These are phyloP conservation scores for Schizaphis graminum DNA, from an alignment of 2,888 invertebrate species.

Conservation along the genomic window DNA sequence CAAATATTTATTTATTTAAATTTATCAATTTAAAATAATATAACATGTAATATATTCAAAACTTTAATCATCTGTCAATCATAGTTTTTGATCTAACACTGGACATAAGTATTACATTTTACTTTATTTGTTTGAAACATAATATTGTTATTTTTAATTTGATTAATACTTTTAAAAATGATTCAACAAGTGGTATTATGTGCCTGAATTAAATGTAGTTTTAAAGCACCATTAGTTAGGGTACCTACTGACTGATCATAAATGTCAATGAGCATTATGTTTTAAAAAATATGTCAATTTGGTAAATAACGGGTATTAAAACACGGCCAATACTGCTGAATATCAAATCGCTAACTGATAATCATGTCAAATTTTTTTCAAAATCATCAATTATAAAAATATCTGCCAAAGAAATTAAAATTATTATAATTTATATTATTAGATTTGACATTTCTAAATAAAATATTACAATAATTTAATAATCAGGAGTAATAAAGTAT, in stretches of 20 bases:
- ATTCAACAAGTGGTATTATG: background rate
- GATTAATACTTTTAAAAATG: background rate
- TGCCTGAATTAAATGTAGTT: background rate
- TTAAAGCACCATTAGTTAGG: conserved; percentile 48
- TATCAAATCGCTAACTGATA: background rate
- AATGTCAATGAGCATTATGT: conserved; percentile 37
- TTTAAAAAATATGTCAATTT: conserved; percentile 18
- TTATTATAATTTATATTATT: background rate
- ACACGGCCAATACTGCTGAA: background rate
- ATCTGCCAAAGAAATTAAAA: background rate
- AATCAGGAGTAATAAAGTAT: background rate
- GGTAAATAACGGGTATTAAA: background rate
- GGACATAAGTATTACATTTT: background rate
- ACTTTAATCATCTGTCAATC: background rate
- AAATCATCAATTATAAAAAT: background rate
- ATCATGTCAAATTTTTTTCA: background rate
- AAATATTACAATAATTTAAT: background rate
- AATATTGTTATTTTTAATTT: background rate
- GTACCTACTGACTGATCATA: conserved; percentile 41
- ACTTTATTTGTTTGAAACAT: background rate
- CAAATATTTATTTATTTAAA: background rate
- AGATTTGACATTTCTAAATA: background rate
- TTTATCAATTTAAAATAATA: background rate
- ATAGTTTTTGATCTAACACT: background rate
- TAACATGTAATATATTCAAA: background rate